Percentiles rank a stretch among this genome's conserved stretches.
These are phyloP conservation scores for Dysdera silvatica DNA, from an alignment of 1,140 invertebrate genomes.

Conservation along the genomic window DNA sequence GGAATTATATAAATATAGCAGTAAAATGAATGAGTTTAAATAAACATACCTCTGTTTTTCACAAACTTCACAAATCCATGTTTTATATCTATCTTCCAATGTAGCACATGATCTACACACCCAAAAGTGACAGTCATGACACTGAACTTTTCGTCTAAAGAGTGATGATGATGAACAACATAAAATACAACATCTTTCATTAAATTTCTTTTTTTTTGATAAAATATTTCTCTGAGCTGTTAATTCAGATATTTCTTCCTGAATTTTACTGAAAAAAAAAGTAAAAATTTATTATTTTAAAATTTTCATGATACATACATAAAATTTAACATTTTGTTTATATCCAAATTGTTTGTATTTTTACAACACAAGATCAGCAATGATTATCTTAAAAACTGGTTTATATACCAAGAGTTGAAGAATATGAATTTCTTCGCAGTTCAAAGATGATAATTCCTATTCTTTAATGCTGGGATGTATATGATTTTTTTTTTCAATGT, in stretches of 20 bases:
- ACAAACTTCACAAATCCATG: slow-evolving; percentile 32
- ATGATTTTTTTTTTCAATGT: too few relatives aligned
- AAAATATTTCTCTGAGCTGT: slow-evolving; percentile 37
- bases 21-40: neutral
- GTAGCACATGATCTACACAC: slow-evolving; percentile 34
- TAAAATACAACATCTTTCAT: slow-evolving; percentile 43
- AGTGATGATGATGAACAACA: slow-evolving; percentile 41
- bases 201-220: slow-evolving; percentile 39
- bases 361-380: too few relatives aligned
- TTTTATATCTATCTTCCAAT: slow-evolving; percentile 24
- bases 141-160: slow-evolving; percentile 33
- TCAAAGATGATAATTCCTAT: too few relatives aligned
- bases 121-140: slow-evolving; percentile 31
- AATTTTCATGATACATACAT: too few relatives aligned
- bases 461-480: too few relatives aligned
- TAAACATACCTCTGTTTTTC: slow-evolving; percentile 27
- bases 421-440: too few relatives aligned
- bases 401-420: too few relatives aligned
- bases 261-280: slow-evolving; percentile 40
- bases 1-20: slow-evolving; percentile 1
- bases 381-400: too few relatives aligned
- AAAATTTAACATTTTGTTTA: too few relatives aligned
- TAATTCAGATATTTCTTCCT: slow-evolving; percentile 38
- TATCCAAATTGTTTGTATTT: too few relatives aligned
- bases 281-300: too few relatives aligned